Evolutionary conservation across 2,113 vertebrate genomes (phyloP), one percentile per base, ranked within the genome.

Genomic region (Tetrax tetrax): DNA sequence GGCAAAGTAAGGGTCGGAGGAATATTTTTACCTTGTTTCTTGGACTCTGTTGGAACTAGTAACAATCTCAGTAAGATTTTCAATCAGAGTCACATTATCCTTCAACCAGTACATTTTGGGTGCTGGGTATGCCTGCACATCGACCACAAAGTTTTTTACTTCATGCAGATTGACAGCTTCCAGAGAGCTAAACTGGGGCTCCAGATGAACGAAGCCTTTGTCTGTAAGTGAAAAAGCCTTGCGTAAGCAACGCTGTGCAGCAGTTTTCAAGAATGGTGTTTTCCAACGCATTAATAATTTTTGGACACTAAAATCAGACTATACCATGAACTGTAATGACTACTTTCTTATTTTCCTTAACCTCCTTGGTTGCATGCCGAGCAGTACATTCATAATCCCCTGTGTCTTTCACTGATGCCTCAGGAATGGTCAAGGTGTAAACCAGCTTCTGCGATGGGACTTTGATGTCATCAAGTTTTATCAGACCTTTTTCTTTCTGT

Each of bases 331-430:
- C 99, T 53, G 97, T 98, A 82, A 99, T 98, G 83, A 93, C 97
- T 63, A 99, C 97, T 84, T 98, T 98, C 97, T 98, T 99, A 41
- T 98, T 98, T 94, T 99, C 98, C 85, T 98, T 98, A 76, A 98
- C 98, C 29, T 98, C 98, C 91, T 95, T 98, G 37, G 98, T 98
- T 64, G 99, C 98, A 77, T 99, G 99, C 8, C 98, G 98, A 93
- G 99, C 99, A 60, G 98, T 98, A 87, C 99, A 99, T 35, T 99
- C 98, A 28, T 99, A 99, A 88, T 99, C 98, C 54, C 99, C 99
- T 9, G 98, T 99, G 98, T 99, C 99, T 93, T 99, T 99, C 92
- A 98, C 95, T 4, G 99, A 98, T 71, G 98, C 99, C 65, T 99
- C 97, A 4, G 98, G 97, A 95, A 99, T 98, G 4, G 97, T 99